Evolutionary conservation across 2,888 invertebrate species (phyloP), one percentile per base, ranked within the genome.

Genomic region (Coenonympha arcania): DNA sequence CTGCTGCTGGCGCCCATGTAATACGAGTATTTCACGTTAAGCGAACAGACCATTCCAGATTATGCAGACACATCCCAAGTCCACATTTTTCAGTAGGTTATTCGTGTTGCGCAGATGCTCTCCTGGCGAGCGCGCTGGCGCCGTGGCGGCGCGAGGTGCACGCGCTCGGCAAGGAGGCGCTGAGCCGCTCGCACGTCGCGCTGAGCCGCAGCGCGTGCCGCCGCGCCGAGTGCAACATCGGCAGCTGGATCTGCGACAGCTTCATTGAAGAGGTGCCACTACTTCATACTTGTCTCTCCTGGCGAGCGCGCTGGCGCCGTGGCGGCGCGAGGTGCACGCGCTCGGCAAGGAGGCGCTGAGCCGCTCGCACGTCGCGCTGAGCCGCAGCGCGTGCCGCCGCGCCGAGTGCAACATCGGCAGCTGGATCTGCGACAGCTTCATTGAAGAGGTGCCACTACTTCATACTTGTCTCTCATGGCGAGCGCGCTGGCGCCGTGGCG

Each of bases 331-430:
- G 18, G 88, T 93, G 20, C 89, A 92, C 63, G 77, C 73, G 0
- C 65, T 83, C 8, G 91, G 90, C 2, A 83, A 87, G 24, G 79
- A 85, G 54, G 78, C 88, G 6, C 68, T 94, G 16, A 94, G 93
- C 0, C 54, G 45, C 6, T 87, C 90, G 0, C 73, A 78, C 20
- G 90, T 92, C 0, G 73, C 85, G 0, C 79, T 94, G 26, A 84
- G 87, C 47, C 87, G 76, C 1, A 71, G 79, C 1, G 72, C 80
- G 66, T 79, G 89, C 52, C 66, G 64, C 40, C 42, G 69, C 0
- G 68, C 71, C 0, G 94, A 95, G 76, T 94, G 94, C 67, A 91
- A 90, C 67, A 71, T 94, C 59, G 95, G 93, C 54, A 91, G 91
- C 73, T 90, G 92, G 68, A 87, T 92, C 24, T 88, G 92, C 43